Evolutionary conservation across 2,113 vertebrate species (phyloP).

Genomic region (Chelonoidis abingdonii): DNA sequence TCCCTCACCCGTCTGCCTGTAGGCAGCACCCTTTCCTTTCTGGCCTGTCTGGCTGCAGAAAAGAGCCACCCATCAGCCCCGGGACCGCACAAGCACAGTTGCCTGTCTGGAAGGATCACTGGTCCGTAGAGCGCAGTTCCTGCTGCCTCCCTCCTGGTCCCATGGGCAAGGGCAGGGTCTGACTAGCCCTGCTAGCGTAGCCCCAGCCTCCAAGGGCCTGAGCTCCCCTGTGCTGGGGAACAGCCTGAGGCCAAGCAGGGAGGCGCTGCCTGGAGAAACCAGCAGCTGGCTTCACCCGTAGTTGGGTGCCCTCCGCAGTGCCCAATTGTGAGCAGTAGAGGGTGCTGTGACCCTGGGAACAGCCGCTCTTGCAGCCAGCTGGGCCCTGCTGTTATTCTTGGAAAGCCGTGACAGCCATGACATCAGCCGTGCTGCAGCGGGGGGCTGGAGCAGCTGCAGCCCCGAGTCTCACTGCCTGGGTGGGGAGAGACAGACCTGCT

Average conservation of each 20-base stretch:
- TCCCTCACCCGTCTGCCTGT: no score
- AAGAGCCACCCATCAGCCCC: not conserved
- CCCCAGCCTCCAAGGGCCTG: not conserved
- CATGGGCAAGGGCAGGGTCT: not conserved
- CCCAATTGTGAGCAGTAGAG: not conserved
- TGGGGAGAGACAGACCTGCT: no score
- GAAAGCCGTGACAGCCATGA: not conserved
- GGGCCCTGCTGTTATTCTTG: not conserved
- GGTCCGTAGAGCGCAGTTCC: not conserved
- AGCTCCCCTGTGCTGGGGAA: not conserved
- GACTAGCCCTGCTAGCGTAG: no score
- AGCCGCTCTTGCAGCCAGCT: rapidly evolving
- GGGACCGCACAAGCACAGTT: not conserved
- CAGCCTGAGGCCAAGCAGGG: not conserved
- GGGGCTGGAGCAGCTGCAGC: no score
- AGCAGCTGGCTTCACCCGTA: no score
- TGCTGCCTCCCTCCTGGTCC: no score
- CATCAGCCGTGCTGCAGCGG: not conserved
- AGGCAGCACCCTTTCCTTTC: no score
- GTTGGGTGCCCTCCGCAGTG: not conserved
- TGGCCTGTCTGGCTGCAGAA: no score
- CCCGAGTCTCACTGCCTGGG: no score
- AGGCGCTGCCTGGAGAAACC: no score
- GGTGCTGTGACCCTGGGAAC: rapidly evolving
- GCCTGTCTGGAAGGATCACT: no score